phyloP scores from a whole-genome alignment of 1,140 invertebrate species.

The Drosophila pseudoananassae region DNA sequence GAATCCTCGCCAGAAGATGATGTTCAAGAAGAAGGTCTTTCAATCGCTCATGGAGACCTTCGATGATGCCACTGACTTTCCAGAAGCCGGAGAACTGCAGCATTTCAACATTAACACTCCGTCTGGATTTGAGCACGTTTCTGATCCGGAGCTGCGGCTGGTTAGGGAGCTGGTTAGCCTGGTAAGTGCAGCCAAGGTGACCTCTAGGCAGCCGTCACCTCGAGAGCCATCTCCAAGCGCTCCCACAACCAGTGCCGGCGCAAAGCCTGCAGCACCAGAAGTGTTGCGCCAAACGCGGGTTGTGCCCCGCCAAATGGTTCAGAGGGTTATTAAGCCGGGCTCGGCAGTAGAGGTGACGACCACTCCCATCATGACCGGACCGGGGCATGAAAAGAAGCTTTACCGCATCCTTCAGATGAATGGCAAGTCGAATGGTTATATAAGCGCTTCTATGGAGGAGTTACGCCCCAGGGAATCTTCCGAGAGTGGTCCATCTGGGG shows the following conservation, averaged over 20 bases:
- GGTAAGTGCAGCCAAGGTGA: slow-evolving; percentile 50
- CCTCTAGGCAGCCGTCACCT: not conserved
- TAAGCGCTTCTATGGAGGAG: not conserved
- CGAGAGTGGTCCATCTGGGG: slow-evolving; percentile 26
- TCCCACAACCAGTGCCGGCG: not conserved
- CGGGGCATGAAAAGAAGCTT: slow-evolving; percentile 34
- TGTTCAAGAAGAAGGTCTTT: slow-evolving; percentile 67
- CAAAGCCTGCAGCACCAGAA: not conserved
- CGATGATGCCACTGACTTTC: slow-evolving; percentile 72
- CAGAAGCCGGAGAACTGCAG: slow-evolving; percentile 51
- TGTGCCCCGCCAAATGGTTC: slow-evolving; percentile 5
- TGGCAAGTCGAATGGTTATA: slow-evolving; percentile 8
- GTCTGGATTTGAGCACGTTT: slow-evolving; percentile 53
- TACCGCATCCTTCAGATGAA: slow-evolving; percentile 45
- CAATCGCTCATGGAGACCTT: slow-evolving; percentile 70
- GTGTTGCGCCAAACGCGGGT: not conserved
- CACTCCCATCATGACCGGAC: not conserved
- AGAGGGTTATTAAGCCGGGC: slow-evolving; percentile 16
- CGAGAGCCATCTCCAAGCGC: not conserved
- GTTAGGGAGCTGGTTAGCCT: slow-evolving; percentile 58
- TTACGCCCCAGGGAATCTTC: slow-evolving; percentile 38
- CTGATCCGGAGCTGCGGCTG: slow-evolving; percentile 47
- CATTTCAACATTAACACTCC: slow-evolving; percentile 74
- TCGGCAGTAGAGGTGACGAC: not conserved
- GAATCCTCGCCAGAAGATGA: slow-evolving; percentile 70